Conservation (phyloP, 2,888 invertebrate genomes). For the Limnephilus auricula region DNA sequence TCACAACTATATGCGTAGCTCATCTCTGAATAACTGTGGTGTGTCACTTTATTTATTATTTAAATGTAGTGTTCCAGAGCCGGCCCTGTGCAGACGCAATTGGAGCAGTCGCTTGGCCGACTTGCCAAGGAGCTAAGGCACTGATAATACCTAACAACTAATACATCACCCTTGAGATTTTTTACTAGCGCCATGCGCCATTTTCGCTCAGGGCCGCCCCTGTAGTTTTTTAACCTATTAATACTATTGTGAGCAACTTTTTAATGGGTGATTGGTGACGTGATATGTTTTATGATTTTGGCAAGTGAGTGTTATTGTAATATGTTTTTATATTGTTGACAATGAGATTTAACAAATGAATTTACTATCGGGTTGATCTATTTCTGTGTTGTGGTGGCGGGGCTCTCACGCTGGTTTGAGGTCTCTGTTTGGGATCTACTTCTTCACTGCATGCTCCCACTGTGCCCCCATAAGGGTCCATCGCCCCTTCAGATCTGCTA, state of each 20-base stretch:
- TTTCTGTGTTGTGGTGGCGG: constrained; percentile 55
- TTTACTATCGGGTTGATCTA: constrained; percentile 58
- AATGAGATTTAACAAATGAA: background rate
- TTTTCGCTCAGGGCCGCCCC: too few species aligned
- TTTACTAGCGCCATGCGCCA: too few species aligned
- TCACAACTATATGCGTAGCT: background rate
- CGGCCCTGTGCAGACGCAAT: too few species aligned
- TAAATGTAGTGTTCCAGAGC: background rate
- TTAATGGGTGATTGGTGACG: background rate
- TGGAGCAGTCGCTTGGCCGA: too few species aligned
- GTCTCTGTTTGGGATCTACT: constrained; percentile 75
- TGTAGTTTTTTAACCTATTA: background rate
- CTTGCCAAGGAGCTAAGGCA: too few species aligned
- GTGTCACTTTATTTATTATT: background rate
- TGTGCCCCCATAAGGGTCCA: constrained; percentile 71
- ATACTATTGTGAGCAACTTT: background rate
- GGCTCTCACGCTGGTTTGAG: constrained; percentile 73
- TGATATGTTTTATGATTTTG: background rate
- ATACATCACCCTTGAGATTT: too few species aligned
- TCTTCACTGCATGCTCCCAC: constrained; percentile 74
- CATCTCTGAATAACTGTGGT: background rate
- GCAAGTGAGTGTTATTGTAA: background rate
- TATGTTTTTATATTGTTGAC: background rate
- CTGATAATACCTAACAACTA: too few species aligned
- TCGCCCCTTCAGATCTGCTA: constrained; percentile 12